These are phyloP conservation scores for Mus minutoides DNA, from an alignment of 2,797 vertebrate genomes.

Conservation along the genomic window DNA sequence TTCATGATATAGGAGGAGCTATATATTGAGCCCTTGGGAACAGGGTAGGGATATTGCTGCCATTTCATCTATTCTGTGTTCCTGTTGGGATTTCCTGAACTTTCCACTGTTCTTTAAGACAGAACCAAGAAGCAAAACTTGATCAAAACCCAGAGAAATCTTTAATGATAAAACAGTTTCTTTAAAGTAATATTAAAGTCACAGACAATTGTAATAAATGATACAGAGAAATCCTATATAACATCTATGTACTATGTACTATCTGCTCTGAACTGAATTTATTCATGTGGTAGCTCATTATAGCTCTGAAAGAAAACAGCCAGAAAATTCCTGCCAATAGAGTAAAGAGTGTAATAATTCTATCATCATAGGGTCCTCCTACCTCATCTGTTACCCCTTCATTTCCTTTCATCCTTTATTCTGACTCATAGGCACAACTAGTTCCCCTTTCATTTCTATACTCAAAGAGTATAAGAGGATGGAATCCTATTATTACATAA, in stretches of 20 bases:
- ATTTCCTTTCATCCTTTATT: neutral
- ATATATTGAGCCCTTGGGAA: neutral
- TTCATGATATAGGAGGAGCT: constrained; percentile 27
- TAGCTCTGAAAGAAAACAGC: neutral
- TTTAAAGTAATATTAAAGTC: neutral
- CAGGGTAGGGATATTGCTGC: neutral
- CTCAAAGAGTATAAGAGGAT: neutral
- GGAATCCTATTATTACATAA: neutral
- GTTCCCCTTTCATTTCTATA: neutral
- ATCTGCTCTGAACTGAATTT: neutral
- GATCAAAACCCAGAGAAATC: neutral
- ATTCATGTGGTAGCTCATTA: neutral
- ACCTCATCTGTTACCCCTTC: neutral
- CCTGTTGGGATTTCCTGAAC: neutral
- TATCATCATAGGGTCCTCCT: neutral
- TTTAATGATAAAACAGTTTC: neutral
- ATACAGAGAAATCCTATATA: neutral
- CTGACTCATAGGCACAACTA: neutral
- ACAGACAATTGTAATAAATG: neutral
- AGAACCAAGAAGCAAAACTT: neutral
- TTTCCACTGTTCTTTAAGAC: neutral
- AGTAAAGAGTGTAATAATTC: neutral
- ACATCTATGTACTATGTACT: neutral
- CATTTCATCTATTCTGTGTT: constrained; percentile 1
- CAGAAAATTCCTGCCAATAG: neutral